Evolutionary conservation across 2,797 vertebrate species (phyloP), one percentile per base, ranked within the genome.

Genomic region (Crax fasciolata): DNA sequence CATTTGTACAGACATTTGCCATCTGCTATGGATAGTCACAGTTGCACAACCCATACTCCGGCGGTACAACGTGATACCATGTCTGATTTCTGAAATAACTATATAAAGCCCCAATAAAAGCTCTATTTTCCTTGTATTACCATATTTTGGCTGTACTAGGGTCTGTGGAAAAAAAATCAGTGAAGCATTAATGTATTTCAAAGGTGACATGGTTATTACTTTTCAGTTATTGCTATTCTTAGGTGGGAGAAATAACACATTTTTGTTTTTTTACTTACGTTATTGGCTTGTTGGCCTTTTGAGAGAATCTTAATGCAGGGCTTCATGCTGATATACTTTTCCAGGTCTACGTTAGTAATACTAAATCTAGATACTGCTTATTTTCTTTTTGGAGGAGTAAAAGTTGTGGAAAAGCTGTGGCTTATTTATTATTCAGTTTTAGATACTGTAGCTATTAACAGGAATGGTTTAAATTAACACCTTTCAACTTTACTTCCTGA

Each of bases 31-130:
- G 18, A 39, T 24, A 27, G 23, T 9, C 68, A 48, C 20, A 4
- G 48, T 44, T 77, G 12, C 32, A 20, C 12, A 63, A 10, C 9
- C 23, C 1, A 0, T 43, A 3, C 28, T 23, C 8, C 4, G 21
- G 27, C 12, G 57, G 14, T 23, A 58, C 39, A 48, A 14, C 9
- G 7, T 8, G 12, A 48, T 9, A 17, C 2, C 4, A 6, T 6
- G 27, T 51, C 27, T 11, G 25, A 11, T 61, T 92, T 77, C 54
- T 71, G 35, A 70, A 51, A 39, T 54, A 75, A n/a, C 11, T 66
- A 10, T 61, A n/a, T 8, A 62, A 78, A 66, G 7, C 17, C 10
- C 13, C 20, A 27, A 35, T 41, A 43, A 89, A 75, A 80, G 9
- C 9, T 23, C 1, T 61, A 11, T 43, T 67, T 83, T 74, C 23